A percentile compares a stretch with the other conserved stretches of the same genome.
These are phyloP conservation scores for Pogonocherus hispidulus DNA, from an alignment of 2,888 invertebrate species.

Conservation along the genomic window DNA sequence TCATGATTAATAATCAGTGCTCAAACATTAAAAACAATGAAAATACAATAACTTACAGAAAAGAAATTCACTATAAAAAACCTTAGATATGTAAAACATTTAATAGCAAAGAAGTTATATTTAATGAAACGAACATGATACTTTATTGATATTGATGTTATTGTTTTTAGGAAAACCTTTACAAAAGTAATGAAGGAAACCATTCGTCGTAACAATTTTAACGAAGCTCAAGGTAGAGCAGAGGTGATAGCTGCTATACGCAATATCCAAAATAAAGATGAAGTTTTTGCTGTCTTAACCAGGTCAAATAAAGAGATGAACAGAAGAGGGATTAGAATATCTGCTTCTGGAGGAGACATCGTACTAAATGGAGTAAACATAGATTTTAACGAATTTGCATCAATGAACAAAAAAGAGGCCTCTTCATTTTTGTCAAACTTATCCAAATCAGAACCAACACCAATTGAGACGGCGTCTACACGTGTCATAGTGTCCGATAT, in stretches of 20 bases:
- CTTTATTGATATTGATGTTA: not conserved
- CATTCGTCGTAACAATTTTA: conserved; percentile 68
- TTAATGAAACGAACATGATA: no score
- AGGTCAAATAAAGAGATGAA: conserved; percentile 72
- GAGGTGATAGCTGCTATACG: conserved; percentile 73
- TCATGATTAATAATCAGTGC: no score
- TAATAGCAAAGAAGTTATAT: no score
- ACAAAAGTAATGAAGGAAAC: conserved; percentile 73
- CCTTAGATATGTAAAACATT: no score
- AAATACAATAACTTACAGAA: no score
- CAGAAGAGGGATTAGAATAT: conserved; percentile 66
- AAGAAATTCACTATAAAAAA: no score
- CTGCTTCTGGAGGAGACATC: conserved; percentile 57
- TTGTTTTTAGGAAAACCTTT: conserved; percentile 71
- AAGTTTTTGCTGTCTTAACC: conserved; percentile 72
- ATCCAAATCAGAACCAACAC: conserved; percentile 32
- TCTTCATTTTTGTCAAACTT: conserved; percentile 50
- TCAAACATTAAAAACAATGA: no score
- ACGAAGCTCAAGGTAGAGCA: conserved; percentile 68
- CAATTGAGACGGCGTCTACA: conserved; percentile 20
- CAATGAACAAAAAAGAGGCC: conserved; percentile 52
- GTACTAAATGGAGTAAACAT: conserved; percentile 57
- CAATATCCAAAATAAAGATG: conserved; percentile 72
- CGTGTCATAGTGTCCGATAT: conserved; percentile 23
- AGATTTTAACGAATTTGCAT: conserved; percentile 57